Evolutionary conservation across 2,113 vertebrate species (phyloP).

Genomic region (Lipotes vexillifer): DNA sequence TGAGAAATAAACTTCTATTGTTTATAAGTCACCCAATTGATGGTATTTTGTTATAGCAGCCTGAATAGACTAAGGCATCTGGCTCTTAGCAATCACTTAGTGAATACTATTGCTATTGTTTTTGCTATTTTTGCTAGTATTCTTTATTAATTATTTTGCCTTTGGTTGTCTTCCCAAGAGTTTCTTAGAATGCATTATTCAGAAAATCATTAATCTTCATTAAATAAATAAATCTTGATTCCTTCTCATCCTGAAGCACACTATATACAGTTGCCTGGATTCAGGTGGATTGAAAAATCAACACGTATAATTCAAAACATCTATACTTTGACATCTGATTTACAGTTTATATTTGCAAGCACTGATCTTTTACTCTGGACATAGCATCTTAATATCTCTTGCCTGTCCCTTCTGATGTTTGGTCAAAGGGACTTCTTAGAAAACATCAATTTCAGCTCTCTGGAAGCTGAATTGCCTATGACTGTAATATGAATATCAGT

Average conservation of each 20-base stretch:
- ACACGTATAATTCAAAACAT: not conserved
- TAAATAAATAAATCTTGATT: not conserved
- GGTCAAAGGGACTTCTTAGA: not conserved
- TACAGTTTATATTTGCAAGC: not conserved
- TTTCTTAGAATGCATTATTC: not conserved
- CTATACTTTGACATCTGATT: not conserved
- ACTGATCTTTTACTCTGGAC: not conserved
- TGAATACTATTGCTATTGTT: not conserved
- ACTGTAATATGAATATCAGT: not conserved
- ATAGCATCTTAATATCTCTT: not conserved
- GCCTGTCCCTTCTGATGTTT: not conserved
- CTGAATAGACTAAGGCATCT: not conserved
- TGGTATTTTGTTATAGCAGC: not conserved
- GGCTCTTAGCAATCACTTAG: not conserved
- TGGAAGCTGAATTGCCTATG: not conserved
- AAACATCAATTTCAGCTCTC: not conserved
- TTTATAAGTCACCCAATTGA: not conserved
- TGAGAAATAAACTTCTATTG: not conserved
- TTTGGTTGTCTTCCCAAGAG: not conserved
- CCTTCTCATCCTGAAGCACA: not conserved
- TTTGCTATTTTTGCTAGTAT: not conserved
- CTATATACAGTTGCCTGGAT: not conserved
- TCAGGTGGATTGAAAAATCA: not conserved
- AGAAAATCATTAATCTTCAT: not conserved
- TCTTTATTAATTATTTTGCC: not conserved